These are phyloP conservation scores for Heterotilapia buettikoferi DNA, from an alignment of 2,113 vertebrate species.

Conservation along the genomic window DNA sequence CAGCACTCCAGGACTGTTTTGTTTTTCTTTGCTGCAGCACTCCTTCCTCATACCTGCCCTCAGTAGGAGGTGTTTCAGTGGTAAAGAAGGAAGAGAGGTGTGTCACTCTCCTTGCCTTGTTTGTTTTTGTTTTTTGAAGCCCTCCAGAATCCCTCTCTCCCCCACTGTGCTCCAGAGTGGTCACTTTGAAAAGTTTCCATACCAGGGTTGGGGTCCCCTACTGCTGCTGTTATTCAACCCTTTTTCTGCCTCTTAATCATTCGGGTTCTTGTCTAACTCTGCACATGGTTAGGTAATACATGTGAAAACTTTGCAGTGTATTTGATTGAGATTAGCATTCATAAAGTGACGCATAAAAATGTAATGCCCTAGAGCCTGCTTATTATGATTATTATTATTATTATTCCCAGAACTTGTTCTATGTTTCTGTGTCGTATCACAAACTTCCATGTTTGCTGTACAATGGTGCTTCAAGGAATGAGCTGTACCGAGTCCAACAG, in stretches of 20 bases:
- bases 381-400: neutral
- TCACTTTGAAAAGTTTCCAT: slow-evolving; percentile 35
- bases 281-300: slow-evolving; percentile 16
- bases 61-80: slow-evolving; percentile 4
- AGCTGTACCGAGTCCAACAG: slow-evolving; percentile 29
- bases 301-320: slow-evolving; percentile 52
- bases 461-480: slow-evolving; percentile 50
- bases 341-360: slow-evolving; percentile 55
- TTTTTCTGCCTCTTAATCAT: slow-evolving; percentile 28
- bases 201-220: slow-evolving; percentile 59
- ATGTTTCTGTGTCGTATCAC: slow-evolving; percentile 28
- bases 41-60: slow-evolving; percentile 23
- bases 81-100: slow-evolving; percentile 48
- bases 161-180: slow-evolving; percentile 33
- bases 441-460: slow-evolving; percentile 42
- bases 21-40: slow-evolving; percentile 17
- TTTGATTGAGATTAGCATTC: slow-evolving; percentile 56
- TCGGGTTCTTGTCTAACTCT: slow-evolving; percentile 19
- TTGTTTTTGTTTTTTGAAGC: neutral
- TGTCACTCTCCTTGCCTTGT: slow-evolving; percentile 50
- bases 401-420: slow-evolving; percentile 26
- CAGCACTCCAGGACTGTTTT: slow-evolving; percentile 34
- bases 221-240: slow-evolving; percentile 49
- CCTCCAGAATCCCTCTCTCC: slow-evolving; percentile 20
- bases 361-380: slow-evolving; percentile 55